phyloP scores from a whole-genome alignment of 2,888 invertebrate species.

The Cactoblastis cactorum region DNA sequence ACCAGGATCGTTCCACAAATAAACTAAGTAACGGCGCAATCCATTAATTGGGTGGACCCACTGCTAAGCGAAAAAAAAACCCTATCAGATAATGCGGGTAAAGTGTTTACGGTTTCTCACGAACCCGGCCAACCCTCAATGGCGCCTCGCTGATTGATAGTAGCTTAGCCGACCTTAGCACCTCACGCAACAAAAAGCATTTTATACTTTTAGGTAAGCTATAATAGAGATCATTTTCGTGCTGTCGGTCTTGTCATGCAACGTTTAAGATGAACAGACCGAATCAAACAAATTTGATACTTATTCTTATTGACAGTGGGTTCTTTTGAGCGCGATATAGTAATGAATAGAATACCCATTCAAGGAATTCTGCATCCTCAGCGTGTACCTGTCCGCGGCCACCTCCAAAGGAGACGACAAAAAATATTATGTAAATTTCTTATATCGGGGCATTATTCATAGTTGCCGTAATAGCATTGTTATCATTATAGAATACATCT shows the following conservation, averaged over 20 bases:
- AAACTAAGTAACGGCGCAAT: conserved; percentile 74
- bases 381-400: conserved; percentile 74
- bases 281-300: conserved; percentile 26
- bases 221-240: conserved; percentile 28
- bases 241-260: conserved; percentile 21
- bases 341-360: conserved; percentile 54
- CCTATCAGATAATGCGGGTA: conserved; percentile 75
- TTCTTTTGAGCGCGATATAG: conserved; percentile 22
- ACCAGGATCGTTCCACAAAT: conserved; percentile 62
- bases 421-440: conserved; percentile 76
- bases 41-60: conserved; percentile 77
- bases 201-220: conserved; percentile 29
- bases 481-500: conserved; percentile 69
- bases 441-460: conserved; percentile 72
- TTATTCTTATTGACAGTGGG: conserved; percentile 24
- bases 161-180: conserved; percentile 65
- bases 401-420: conserved; percentile 70
- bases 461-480: conserved; percentile 74
- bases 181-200: conserved; percentile 34
- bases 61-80: conserved; percentile 69
- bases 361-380: conserved; percentile 79
- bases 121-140: conserved; percentile 75
- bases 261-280: conserved; percentile 28
- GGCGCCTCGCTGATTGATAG: conserved; percentile 79
- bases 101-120: conserved; percentile 79